A percentile compares a stretch with the other conserved stretches of the same genome.
phyloP scores from a whole-genome alignment of 2,113 vertebrate species.

The Pseudonaja textilis region DNA sequence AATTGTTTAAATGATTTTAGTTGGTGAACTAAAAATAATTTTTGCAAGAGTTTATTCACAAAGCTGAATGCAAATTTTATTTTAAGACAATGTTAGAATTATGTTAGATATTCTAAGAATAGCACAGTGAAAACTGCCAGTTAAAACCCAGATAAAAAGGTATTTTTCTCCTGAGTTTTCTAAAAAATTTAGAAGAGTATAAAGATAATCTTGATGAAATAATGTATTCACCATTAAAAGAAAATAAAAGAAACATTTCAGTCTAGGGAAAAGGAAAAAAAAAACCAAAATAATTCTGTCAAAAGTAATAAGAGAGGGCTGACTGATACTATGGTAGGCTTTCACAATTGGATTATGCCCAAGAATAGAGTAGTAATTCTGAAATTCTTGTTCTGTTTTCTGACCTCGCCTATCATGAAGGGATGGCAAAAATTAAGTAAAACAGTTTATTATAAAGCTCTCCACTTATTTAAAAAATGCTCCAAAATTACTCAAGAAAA shows the following conservation, averaged over 20 bases:
- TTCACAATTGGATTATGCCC: not conserved
- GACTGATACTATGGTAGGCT: not conserved
- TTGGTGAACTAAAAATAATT: no score
- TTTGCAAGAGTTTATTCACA: no score
- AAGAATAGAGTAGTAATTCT: not conserved
- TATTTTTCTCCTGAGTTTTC: not conserved
- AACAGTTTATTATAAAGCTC: not conserved
- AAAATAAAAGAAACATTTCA: not conserved
- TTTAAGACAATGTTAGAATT: no score
- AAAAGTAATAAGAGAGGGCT: not conserved
- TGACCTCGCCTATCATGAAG: not conserved
- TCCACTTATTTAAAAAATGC: not conserved
- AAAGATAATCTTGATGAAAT: not conserved
- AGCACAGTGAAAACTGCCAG: not conserved
- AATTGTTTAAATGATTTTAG: no score
- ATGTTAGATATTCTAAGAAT: not conserved
- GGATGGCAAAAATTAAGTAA: not conserved
- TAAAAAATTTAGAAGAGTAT: not conserved
- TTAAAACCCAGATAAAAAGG: not conserved
- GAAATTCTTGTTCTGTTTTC: not conserved
- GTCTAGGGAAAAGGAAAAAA: not conserved
- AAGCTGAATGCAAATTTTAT: no score
- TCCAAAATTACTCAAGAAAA: not conserved
- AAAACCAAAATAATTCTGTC: not conserved
- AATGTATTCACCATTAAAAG: not conserved